phyloP scores from a whole-genome alignment of 2,797 vertebrate species.

The Chiloscyllium punctatum region DNA sequence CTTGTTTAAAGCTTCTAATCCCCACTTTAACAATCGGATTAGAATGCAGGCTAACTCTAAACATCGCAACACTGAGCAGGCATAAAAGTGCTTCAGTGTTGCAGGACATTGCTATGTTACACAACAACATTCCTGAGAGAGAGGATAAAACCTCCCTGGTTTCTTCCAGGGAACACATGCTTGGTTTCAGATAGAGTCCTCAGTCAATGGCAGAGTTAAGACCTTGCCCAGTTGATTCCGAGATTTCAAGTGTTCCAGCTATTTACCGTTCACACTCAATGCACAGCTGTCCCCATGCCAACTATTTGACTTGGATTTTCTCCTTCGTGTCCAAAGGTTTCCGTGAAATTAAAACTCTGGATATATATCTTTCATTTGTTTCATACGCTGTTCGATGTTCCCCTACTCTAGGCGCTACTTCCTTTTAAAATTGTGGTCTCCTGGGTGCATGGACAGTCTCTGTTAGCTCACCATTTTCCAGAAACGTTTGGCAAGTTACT shows the following conservation, averaged over 20 bases:
- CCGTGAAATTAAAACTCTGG: too few species aligned
- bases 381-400: neutral
- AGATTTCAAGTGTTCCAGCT: neutral
- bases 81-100: neutral
- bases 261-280: neutral
- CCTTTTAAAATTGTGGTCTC: neutral
- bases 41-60: neutral
- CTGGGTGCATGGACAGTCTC: neutral
- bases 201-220: neutral
- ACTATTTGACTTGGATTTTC: neutral
- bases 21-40: conserved; percentile 6
- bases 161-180: neutral
- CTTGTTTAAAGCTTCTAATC: conserved; percentile 10
- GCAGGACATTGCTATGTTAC: neutral
- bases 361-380: neutral
- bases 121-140: neutral
- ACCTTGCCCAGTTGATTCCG: neutral
- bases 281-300: neutral
- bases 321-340: neutral
- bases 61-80: neutral
- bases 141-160: neutral
- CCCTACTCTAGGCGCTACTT: neutral
- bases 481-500: neutral
- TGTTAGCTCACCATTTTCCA: neutral
- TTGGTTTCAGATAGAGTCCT: neutral